Evolutionary conservation across 2,113 vertebrate species (phyloP), one percentile per base, ranked within the genome.

Genomic region (Clupea harengus): DNA sequence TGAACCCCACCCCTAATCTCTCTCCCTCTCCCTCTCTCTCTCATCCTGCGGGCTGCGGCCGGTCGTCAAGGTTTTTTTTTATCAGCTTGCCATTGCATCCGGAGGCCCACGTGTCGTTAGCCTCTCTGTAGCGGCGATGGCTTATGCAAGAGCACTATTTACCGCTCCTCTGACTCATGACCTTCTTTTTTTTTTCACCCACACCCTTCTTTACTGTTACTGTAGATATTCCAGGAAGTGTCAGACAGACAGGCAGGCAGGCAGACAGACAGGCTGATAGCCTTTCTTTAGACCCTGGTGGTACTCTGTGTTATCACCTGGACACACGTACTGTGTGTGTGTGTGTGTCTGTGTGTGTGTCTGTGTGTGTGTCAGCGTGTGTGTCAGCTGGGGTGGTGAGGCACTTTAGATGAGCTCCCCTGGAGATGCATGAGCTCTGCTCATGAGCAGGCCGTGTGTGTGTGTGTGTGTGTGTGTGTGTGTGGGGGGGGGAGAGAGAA

Each of bases 71-170:
- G 22, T 67, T 67, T 67, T 67, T 67, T 67, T 67, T 67, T 28
- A 28, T 67, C 64, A 67, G n/a, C n/a, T 67, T 28, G 25, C 8
- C 25, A 67, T 67, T 0, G 64, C 25, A 25, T 67, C 9, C n/a
- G 22, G 64, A 11, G 1, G n/a, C 64, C 64, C 64, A 67, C 64
- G n/a, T 67, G 64, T 67, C 64, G 1, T 67, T 60, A 3, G 54
- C 18, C 54, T 60, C 54, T 20, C 20, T 6, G 54, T 18, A 22
- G 54, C 2, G 17, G 4, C 2, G 0, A 64, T n/a, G 57, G 57
- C 57, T 64, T 64, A 64, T 64, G 57, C 57, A 64, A 67, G n/a
- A 67, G n/a, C n/a, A 28, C 64, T 67, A 67, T 67, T 67, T 67
- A 67, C 25, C 28, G 64, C 64, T 67, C 25, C 28, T 67, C 64